Conservation (phyloP, 2,797 vertebrate genomes). For the Danio albolineatus region DNA sequence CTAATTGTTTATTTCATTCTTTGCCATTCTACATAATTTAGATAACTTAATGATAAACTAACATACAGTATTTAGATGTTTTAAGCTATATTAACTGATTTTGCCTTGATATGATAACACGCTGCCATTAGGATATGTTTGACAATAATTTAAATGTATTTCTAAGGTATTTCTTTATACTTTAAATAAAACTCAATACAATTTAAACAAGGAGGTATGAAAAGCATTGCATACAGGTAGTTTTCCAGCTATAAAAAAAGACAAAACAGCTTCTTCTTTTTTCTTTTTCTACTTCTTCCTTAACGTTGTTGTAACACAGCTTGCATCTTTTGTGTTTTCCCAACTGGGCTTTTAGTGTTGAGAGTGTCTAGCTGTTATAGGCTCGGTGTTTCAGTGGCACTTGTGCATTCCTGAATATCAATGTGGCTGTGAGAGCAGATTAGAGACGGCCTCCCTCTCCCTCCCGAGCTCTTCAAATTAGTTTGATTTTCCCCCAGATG, state of each 20-base stretch:
- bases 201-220: background rate
- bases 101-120: slow-evolving; percentile 2
- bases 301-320: slow-evolving; percentile 49
- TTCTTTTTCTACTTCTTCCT: background rate
- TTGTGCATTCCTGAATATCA: slow-evolving; percentile 59
- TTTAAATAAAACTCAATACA: slow-evolving; percentile 2
- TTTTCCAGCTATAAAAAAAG: background rate
- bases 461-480: slow-evolving; percentile 72
- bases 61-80: background rate
- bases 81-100: background rate
- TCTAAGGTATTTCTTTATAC: slow-evolving; percentile 9
- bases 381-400: slow-evolving; percentile 41
- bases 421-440: slow-evolving; percentile 50
- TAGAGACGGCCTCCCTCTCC: slow-evolving; percentile 33
- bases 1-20: background rate
- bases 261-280: background rate
- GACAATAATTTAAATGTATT: background rate
- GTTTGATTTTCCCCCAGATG: slow-evolving; percentile 90
- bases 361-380: slow-evolving; percentile 39
- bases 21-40: background rate
- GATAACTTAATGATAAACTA: background rate
- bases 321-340: slow-evolving; percentile 45
- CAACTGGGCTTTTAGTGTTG: slow-evolving; percentile 35
- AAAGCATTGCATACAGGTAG: background rate
- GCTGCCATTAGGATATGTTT: background rate